A percentile compares a stretch with the other conserved stretches of the same genome.
Conservation (phyloP, 2,888 invertebrate genomes). For the Pegoplata infirma region DNA sequence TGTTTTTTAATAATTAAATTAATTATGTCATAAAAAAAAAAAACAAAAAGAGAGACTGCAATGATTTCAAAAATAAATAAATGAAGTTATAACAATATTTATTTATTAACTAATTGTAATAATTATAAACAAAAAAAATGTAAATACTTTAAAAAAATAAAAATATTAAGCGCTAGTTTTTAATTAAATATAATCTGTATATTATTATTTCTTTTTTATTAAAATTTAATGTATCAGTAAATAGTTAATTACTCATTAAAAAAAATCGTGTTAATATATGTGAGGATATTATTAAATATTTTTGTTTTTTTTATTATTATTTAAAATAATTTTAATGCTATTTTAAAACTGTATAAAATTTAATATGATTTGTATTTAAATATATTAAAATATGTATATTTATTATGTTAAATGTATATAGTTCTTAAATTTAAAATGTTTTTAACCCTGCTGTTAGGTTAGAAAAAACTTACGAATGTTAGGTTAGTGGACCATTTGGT, state of each 20-base stretch:
- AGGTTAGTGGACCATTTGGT: too few species aligned
- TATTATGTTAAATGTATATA: too few species aligned
- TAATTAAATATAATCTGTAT: not conserved
- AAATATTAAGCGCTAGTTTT: not conserved
- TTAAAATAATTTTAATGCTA: too few species aligned
- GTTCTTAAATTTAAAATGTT: too few species aligned
- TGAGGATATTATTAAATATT: not conserved
- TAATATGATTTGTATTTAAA: too few species aligned
- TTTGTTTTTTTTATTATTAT: not conserved
- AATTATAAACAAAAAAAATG: not conserved
- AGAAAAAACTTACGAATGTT: too few species aligned
- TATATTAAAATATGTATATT: too few species aligned
- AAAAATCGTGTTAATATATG: not conserved
- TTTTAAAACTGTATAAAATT: too few species aligned
- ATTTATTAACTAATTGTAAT: conserved; percentile 4
- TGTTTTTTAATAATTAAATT: conserved; percentile 35
- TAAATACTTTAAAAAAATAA: not conserved
- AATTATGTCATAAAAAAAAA: conserved; percentile 35
- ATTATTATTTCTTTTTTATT: not conserved
- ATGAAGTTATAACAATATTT: conserved; percentile 17
- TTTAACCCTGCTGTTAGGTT: too few species aligned
- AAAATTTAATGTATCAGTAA: not conserved
- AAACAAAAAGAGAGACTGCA: conserved; percentile 53
- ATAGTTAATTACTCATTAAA: conserved; percentile 8
- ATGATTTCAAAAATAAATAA: conserved; percentile 41